Conservation (phyloP, 2,888 invertebrate genomes). For the Napeogenes inachia region DNA sequence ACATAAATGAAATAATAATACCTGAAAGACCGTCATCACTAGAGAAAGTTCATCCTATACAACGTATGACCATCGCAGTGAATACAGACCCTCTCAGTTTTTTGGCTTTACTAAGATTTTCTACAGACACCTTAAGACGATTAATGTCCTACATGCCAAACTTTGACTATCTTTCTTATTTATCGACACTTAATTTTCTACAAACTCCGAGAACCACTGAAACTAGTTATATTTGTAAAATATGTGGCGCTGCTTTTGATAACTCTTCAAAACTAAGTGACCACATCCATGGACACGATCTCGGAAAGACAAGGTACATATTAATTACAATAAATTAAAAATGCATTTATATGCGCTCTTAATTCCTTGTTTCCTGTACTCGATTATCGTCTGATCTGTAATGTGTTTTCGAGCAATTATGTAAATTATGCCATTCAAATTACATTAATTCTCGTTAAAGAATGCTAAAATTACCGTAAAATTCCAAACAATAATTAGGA, state of each 20-base stretch:
- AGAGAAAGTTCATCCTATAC: constrained; percentile 8
- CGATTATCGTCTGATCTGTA: constrained; percentile 14
- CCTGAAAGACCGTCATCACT: not conserved
- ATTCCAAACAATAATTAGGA: not conserved
- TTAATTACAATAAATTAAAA: constrained; percentile 11
- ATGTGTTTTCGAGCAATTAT: constrained; percentile 17
- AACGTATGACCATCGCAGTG: constrained; percentile 51
- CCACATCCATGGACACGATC: constrained; percentile 54
- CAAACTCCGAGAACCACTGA: constrained; percentile 22
- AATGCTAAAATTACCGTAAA: not conserved
- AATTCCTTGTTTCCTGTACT: constrained; percentile 16
- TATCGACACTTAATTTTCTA: constrained; percentile 39
- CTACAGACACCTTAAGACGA: constrained; percentile 50
- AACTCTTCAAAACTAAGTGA: constrained; percentile 52
- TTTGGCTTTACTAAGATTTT: constrained; percentile 49
- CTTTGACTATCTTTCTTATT: constrained; percentile 46
- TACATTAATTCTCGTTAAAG: not conserved
- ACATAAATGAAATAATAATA: constrained; percentile 32
- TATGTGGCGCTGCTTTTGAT: constrained; percentile 55
- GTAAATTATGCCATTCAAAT: constrained; percentile 17
- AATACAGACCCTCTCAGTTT: constrained; percentile 64
- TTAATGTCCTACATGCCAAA: constrained; percentile 52
- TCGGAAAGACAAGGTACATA: constrained; percentile 48
- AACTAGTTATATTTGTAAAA: constrained; percentile 51
- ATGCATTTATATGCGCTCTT: constrained; percentile 16